A percentile compares a stretch with the other conserved stretches of the same genome.
phyloP scores from a whole-genome alignment of 2,113 vertebrate species.

The Hiodon tergisus region DNA sequence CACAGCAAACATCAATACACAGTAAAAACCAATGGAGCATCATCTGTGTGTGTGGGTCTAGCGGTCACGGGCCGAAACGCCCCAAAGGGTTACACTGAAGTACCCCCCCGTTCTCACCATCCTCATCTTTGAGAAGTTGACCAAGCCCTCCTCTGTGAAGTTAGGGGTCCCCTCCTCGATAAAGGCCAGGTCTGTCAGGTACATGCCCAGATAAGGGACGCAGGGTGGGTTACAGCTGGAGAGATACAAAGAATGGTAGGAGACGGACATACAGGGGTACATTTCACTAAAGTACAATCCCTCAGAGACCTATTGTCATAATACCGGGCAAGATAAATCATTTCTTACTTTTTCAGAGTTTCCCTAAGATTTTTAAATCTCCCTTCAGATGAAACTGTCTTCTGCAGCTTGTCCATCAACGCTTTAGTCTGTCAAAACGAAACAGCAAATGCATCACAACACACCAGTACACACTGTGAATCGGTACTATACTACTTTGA shows the following conservation, averaged over 20 bases:
- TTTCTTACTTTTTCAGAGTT: conserved; percentile 91
- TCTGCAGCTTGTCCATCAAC: conserved; percentile 97
- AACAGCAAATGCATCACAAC: background rate
- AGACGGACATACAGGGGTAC: background rate
- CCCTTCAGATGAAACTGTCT: conserved; percentile 95
- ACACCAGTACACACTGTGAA: no score
- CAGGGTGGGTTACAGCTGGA: conserved; percentile 91
- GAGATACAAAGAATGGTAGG: background rate
- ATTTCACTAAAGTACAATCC: background rate
- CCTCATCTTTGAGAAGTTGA: conserved; percentile 99
- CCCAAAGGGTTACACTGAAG: background rate
- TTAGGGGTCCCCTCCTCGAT: conserved; percentile 98
- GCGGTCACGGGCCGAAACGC: no score
- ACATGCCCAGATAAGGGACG: conserved; percentile 98
- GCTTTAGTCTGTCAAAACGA: conserved; percentile 77
- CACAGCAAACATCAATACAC: no score
- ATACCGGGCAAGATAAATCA: conserved; percentile 2
- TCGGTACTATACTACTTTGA: no score
- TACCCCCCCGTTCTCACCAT: conserved; percentile 71
- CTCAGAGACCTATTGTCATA: background rate
- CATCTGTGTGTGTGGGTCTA: background rate
- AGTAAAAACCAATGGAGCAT: no score
- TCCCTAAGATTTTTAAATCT: conserved; percentile 98
- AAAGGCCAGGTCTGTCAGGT: conserved; percentile 92
- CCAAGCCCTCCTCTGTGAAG: conserved; percentile 95